phyloP scores from a whole-genome alignment of 2,797 vertebrate genomes.

The Choloepus didactylus region DNA sequence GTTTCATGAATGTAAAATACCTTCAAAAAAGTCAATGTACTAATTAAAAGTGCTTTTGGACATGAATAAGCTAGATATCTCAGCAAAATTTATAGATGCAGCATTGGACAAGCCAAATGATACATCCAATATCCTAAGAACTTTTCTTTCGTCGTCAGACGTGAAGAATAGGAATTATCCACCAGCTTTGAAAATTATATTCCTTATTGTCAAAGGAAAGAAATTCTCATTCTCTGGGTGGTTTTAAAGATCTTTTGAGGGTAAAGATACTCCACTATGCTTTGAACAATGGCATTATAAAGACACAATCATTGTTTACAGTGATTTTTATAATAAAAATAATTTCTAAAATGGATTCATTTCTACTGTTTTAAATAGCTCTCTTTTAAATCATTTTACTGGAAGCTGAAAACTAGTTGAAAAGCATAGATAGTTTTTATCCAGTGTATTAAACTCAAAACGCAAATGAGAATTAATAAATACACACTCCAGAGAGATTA shows the following conservation, averaged over 20 bases:
- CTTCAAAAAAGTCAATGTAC: slow-evolving; percentile 49
- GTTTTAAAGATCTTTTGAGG: neutral
- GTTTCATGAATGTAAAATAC: slow-evolving; percentile 52
- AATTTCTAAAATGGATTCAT: neutral
- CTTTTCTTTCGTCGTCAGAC: slow-evolving; percentile 21
- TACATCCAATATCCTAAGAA: slow-evolving; percentile 43
- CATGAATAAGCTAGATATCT: slow-evolving; percentile 44
- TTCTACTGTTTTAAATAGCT: neutral
- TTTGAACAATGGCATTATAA: neutral
- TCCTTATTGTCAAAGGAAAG: neutral
- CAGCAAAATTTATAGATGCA: slow-evolving; percentile 55
- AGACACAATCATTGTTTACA: neutral
- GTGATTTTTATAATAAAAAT: slow-evolving; percentile 43
- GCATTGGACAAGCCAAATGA: slow-evolving; percentile 62
- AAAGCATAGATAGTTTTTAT: neutral
- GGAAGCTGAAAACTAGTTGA: neutral
- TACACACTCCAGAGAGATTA: neutral
- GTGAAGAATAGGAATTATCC: slow-evolving; percentile 16
- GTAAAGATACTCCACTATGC: neutral
- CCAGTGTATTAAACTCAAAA: slow-evolving; percentile 23
- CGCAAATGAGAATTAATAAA: neutral
- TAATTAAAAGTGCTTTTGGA: slow-evolving; percentile 57
- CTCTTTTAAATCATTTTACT: neutral
- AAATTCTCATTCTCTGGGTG: neutral
- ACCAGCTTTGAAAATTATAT: slow-evolving; percentile 1